Percentiles rank a stretch among this genome's conserved stretches.
Evolutionary conservation across 30 jellyfish, hydroid and myxozoan genomes (phyloP).

Genomic region (Morbakka virulenta): DNA sequence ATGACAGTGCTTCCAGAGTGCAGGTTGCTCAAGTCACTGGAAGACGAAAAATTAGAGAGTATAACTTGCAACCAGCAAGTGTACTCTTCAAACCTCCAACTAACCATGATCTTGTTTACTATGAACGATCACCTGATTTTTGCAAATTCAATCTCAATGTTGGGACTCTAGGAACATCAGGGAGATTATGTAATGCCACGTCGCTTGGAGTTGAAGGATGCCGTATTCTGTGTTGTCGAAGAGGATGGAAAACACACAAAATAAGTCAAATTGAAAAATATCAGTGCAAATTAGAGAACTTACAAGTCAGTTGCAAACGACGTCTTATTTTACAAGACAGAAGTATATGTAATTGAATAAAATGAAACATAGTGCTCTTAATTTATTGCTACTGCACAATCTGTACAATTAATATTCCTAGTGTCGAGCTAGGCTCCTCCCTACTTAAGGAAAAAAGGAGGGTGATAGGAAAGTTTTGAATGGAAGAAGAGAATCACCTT

Average conservation of each 20-base stretch:
- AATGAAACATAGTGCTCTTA: too few species aligned
- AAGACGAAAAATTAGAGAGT: conserved; percentile 52
- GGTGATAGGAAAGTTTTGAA: too few species aligned
- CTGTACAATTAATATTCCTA: too few species aligned
- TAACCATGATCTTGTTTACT: conserved; percentile 67
- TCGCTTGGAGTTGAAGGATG: conserved; percentile 96
- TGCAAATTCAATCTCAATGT: conserved; percentile 63
- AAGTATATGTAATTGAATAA: too few species aligned
- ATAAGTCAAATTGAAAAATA: conserved; percentile 71
- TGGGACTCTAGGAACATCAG: conserved; percentile 82
- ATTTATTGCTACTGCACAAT: too few species aligned
- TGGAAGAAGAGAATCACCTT: too few species aligned
- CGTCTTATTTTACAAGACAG: too few species aligned
- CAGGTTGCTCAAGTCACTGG: conserved; percentile 71
- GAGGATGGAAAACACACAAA: conserved; percentile 78
- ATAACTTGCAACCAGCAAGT: conserved; percentile 61
- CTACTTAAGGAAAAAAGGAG: too few species aligned
- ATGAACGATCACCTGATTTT: conserved; percentile 88
- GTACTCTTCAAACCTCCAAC: conserved; percentile 64
- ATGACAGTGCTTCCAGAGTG: conserved; percentile 88
- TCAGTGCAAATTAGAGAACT: conserved; percentile 79
- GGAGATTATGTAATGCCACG: conserved; percentile 80
- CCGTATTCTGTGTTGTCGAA: conserved; percentile 85
- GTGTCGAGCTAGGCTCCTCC: too few species aligned
- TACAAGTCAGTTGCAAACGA: too few species aligned